Conservation (phyloP, 2,797 vertebrate species). For the Leptoclinus maculatus region DNA sequence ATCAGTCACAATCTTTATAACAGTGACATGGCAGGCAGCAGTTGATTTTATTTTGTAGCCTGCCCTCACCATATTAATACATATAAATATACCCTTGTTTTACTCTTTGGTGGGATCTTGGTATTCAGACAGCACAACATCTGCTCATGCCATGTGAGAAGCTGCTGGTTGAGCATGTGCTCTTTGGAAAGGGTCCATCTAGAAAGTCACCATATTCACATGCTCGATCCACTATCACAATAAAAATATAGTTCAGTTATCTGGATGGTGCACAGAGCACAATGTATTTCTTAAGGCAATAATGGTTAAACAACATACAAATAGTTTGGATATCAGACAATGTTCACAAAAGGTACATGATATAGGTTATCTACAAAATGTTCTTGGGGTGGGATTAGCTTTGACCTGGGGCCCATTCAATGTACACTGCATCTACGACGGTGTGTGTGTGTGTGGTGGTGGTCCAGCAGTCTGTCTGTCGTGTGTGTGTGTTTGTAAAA, state of each 20-base stretch:
- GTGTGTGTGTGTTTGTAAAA: not conserved
- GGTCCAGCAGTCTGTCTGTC: not conserved
- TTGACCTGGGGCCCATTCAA: slow-evolving; percentile 42
- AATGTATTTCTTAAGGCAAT: slow-evolving; percentile 78
- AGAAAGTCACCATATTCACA: slow-evolving; percentile 35
- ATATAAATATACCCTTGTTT: slow-evolving; percentile 27
- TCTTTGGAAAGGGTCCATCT: slow-evolving; percentile 39
- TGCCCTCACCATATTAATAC: slow-evolving; percentile 1
- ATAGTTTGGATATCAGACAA: slow-evolving; percentile 52
- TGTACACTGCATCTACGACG: slow-evolving; percentile 19
- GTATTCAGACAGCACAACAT: slow-evolving; percentile 10
- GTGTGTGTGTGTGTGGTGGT: slow-evolving; percentile 8
- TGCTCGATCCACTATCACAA: slow-evolving; percentile 55
- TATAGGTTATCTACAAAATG: slow-evolving; percentile 60
- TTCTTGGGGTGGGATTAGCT: slow-evolving; percentile 39
- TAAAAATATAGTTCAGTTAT: slow-evolving; percentile 61
- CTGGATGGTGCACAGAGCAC: slow-evolving; percentile 58
- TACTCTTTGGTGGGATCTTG: slow-evolving; percentile 53
- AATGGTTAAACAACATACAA: slow-evolving; percentile 73
- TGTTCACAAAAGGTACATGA: slow-evolving; percentile 65
- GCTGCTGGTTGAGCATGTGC: slow-evolving; percentile 47
- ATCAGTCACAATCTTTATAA: slow-evolving; percentile 8
- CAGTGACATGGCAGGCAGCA: slow-evolving; percentile 14
- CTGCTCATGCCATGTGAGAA: slow-evolving; percentile 3
- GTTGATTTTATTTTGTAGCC: slow-evolving; percentile 16